Evolutionary conservation across 2,797 vertebrate genomes (phyloP), one percentile per base, ranked within the genome.

Genomic region (Morus bassanus): DNA sequence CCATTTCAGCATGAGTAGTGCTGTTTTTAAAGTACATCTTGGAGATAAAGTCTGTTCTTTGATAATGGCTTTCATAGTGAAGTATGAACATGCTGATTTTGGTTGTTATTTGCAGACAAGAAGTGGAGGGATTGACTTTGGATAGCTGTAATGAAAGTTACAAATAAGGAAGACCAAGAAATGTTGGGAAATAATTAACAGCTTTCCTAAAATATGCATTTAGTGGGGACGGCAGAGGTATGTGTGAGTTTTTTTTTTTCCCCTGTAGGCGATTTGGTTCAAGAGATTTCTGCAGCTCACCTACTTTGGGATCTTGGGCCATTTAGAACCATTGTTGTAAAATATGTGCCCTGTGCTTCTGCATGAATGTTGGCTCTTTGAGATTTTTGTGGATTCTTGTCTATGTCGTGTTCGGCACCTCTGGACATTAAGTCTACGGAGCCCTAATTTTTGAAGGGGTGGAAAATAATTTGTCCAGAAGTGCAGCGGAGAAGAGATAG

Each of bases 201-300:
- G 13, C 16, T 57, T 86, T 69, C 28, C 37, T 54, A 14, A 43
- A 72, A 43, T 11, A 2, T 0, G 0, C 23, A 21, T 73, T 41
- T 30, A 33, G n/a, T 45, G 39, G 39, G 25, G 13, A 31, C 7
- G 5, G 5, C 3, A 8, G 3, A 2, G 4, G 6, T 17, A 15
- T 14, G 31, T 15, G 31, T 45, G 25, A 0, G 31, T n/a, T 60
- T 70, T 27, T 56, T 0, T n/a, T n/a, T 60, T 70, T 27, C 51
- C 43, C 10, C 13, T 45, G 13, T 31, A 31, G 24, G 31, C 0
- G 1, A 24, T 54, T 41, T 35, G 7, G 22, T 27, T 54, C 46
- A 41, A 45, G 54, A 53, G 21, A 18, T 48, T 89, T 41, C 63
- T 61, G 46, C 39, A 61, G 18, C 21, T 54, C 31, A 14, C 19